Percentiles rank a stretch among this genome's conserved stretches.
These are phyloP conservation scores for Chloropsis hardwickii DNA, from an alignment of 2,113 vertebrate species.

Conservation along the genomic window DNA sequence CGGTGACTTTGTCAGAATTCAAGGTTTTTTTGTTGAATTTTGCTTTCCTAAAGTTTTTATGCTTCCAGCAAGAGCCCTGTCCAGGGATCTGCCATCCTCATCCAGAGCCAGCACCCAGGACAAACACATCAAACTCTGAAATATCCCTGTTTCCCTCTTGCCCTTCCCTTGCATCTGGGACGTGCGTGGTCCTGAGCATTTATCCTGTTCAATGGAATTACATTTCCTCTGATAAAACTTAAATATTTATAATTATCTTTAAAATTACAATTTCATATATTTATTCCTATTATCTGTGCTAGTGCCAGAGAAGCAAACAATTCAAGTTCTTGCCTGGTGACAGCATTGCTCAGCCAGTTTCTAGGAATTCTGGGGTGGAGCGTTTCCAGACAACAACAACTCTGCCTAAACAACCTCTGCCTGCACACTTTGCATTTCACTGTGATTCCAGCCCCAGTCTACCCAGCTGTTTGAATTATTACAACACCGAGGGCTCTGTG, in stretches of 20 bases:
- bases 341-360: background rate
- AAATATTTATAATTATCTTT: background rate
- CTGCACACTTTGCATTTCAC: background rate
- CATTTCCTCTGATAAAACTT: background rate
- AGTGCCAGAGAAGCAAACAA: background rate
- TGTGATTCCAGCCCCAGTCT: background rate
- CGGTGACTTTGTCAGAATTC: background rate
- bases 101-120: background rate
- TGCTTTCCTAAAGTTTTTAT: background rate
- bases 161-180: background rate
- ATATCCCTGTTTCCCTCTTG: background rate
- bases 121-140: background rate
- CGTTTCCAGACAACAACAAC: background rate
- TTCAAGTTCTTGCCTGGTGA: background rate
- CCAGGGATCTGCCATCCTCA: accelerated
- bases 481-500: background rate
- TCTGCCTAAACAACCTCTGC: background rate
- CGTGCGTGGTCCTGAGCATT: background rate
- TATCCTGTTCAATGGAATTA: background rate
- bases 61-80: background rate
- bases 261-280: accelerated
- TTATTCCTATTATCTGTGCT: background rate
- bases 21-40: background rate
- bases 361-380: background rate
- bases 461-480: background rate